These are phyloP conservation scores for Gobio gobio DNA, from an alignment of 2,113 vertebrate genomes.

Conservation along the genomic window DNA sequence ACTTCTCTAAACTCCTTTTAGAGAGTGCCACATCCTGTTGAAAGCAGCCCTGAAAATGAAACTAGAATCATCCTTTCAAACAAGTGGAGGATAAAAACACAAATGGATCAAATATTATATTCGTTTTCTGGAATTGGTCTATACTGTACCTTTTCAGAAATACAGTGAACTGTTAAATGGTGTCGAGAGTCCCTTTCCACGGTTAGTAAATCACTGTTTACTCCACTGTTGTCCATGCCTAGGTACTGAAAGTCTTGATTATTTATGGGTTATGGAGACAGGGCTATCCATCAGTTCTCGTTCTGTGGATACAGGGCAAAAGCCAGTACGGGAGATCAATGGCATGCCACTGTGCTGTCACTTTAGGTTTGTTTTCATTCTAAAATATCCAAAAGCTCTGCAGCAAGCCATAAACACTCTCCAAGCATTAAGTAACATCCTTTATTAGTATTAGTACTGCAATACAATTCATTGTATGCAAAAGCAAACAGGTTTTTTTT, in stretches of 20 bases:
- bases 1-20: conserved; percentile 34
- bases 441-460: neutral
- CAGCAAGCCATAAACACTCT: conserved; percentile 13
- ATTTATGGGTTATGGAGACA: conserved; percentile 56
- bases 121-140: neutral
- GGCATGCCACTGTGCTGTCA: conserved; percentile 38
- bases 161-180: neutral
- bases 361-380: conserved; percentile 43
- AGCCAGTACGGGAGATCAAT: conserved; percentile 50
- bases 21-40: conserved; percentile 10
- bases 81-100: neutral
- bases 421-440: neutral
- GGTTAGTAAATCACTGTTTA: conserved; percentile 32
- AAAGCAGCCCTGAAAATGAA: neutral
- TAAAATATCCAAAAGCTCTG: conserved; percentile 38
- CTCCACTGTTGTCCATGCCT: neutral
- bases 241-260: conserved; percentile 45
- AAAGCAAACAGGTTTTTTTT: too few relatives aligned
- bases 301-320: conserved; percentile 39
- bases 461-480: neutral
- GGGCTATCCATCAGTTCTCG: conserved; percentile 53
- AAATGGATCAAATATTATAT: neutral
- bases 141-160: neutral
- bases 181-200: neutral
- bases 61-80: neutral